Conservation (phyloP, 2,113 vertebrate species). For the Colossoma macropomum region DNA sequence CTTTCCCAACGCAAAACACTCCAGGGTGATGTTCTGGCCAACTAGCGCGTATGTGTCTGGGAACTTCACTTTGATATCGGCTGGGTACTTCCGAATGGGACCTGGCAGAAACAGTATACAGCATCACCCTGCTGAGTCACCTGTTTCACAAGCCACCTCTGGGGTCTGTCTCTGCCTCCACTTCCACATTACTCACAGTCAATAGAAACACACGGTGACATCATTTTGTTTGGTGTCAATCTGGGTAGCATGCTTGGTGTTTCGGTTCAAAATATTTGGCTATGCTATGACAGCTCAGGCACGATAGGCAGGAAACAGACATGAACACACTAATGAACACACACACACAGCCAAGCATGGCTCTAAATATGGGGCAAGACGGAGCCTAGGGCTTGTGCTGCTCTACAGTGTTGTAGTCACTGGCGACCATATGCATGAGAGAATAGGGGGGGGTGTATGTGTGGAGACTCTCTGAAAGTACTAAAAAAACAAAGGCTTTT, state of each 20-base stretch:
- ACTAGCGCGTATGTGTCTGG: conserved; percentile 85
- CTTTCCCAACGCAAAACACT: conserved; percentile 98
- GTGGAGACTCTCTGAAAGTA: too few species aligned
- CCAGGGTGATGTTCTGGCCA: conserved; percentile 92
- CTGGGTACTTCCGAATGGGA: conserved; percentile 87
- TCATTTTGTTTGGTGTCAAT: neutral
- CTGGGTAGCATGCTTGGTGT: conserved; percentile 6
- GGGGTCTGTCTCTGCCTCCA: conserved; percentile 1
- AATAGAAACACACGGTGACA: neutral
- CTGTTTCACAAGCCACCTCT: conserved; percentile 6
- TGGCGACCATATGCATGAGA: conserved; percentile 44
- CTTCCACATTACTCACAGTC: neutral
- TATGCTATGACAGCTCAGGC: conserved; percentile 5
- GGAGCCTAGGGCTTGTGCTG: neutral
- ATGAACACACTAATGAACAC: conserved; percentile 4
- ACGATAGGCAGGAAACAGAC: neutral
- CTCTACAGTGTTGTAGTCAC: conserved; percentile 38
- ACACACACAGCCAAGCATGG: neutral
- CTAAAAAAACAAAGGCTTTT: neutral
- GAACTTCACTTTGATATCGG: conserved; percentile 93
- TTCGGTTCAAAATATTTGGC: conserved; percentile 21
- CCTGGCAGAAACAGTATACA: conserved; percentile 73
- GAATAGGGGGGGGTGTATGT: conserved; percentile 1
- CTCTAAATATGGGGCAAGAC: conserved; percentile 1
- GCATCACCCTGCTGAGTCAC: conserved; percentile 29